These are phyloP conservation scores for Drosophila kikkawai DNA, from an alignment of 1,140 invertebrate genomes.

Conservation along the genomic window DNA sequence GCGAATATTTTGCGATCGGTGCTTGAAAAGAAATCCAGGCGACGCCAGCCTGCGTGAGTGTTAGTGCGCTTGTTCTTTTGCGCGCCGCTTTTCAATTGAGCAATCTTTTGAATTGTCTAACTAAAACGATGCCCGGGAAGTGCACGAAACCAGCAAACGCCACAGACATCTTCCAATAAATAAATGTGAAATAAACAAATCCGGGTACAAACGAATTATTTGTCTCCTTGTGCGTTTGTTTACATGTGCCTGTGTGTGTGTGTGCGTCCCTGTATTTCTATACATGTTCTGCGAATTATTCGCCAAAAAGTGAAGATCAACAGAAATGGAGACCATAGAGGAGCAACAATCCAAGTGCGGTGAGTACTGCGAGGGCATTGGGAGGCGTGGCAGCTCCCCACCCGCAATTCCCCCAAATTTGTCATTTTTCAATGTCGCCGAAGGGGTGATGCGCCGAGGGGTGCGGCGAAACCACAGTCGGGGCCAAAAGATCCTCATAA, in stretches of 20 bases:
- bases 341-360: constrained; percentile 81
- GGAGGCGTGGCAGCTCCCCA: constrained; percentile 30
- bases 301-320: constrained; percentile 22
- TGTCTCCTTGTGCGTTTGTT: constrained; percentile 44
- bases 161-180: constrained; percentile 39
- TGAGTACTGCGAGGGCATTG: constrained; percentile 39
- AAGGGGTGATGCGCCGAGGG: background rate
- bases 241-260: constrained; percentile 24
- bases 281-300: constrained; percentile 40
- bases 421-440: constrained; percentile 61
- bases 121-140: constrained; percentile 41
- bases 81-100: constrained; percentile 73
- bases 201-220: constrained; percentile 41
- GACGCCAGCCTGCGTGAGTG: constrained; percentile 35
- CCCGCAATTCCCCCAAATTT: constrained; percentile 19
- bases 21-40: constrained; percentile 18
- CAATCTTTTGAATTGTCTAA: constrained; percentile 40
- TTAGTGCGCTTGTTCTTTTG: constrained; percentile 44
- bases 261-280: constrained; percentile 30
- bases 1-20: background rate
- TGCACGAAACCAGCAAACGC: constrained; percentile 33
- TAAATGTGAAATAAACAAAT: constrained; percentile 42
- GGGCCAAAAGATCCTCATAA: constrained; percentile 67
- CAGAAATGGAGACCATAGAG: constrained; percentile 77
- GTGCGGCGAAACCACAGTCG: constrained; percentile 40